Evolutionary conservation across 2,797 vertebrate species (phyloP).

Genomic region (Propithecus deckenii): DNA sequence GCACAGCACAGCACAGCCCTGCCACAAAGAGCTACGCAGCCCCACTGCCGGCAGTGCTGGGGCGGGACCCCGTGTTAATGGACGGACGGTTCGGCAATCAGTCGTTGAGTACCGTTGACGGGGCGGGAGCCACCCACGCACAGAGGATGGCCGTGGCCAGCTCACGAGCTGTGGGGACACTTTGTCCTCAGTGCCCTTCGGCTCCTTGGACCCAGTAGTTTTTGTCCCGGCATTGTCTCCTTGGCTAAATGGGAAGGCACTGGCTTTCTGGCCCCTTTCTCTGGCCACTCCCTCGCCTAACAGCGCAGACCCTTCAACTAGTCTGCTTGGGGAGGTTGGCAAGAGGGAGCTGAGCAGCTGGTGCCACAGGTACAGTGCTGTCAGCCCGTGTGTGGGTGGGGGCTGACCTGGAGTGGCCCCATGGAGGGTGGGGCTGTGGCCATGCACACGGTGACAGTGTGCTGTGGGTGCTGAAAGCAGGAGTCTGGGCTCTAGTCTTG

Average conservation of each 20-base stretch:
- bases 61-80: not conserved
- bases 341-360: not conserved
- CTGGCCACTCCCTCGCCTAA: not conserved
- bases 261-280: not conserved
- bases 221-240: not conserved
- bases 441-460: rapidly evolving
- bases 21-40: not conserved
- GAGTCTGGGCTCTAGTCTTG: not conserved
- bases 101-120: too few relatives aligned
- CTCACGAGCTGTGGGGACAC: not conserved
- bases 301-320: not conserved
- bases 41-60: too few relatives aligned
- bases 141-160: not conserved
- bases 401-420: not conserved
- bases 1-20: not conserved
- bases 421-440: not conserved
- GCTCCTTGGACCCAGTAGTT: not conserved
- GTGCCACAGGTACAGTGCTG: not conserved
- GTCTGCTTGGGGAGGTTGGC: not conserved
- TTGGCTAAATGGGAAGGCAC: not conserved
- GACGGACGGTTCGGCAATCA: not conserved
- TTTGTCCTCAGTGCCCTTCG: not conserved
- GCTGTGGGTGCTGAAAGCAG: not conserved
- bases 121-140: not conserved
- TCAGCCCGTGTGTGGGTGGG: not conserved